Evolutionary conservation across 35 echinoderm and acorn worm genomes (phyloP), one percentile per base, ranked within the genome.

Genomic region (Patiria miniata): DNA sequence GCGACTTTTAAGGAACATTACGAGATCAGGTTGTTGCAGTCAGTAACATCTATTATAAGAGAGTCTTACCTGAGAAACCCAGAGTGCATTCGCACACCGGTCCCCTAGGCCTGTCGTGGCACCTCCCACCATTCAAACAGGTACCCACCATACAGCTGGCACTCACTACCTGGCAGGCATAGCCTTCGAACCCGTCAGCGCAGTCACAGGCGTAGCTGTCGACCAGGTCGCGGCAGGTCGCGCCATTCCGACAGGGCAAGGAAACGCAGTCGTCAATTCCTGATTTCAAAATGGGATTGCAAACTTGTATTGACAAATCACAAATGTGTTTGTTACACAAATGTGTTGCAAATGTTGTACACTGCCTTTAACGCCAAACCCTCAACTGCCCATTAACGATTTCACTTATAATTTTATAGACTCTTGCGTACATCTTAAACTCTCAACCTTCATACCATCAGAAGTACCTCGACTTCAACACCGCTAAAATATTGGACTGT

Each of bases 191-290:
- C 10, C 81, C 81, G 29, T 44, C 40, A 21, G 53, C 19, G 53
- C 81, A 83, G 52, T 52, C 42, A 57, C 81, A 83, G 53, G 81
- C 57, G 30, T 83, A 83, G 23, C 5, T 9, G 19, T 83, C 16
- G 52, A 83, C 53, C 12, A 16, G 19, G 52, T 83, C 81, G 23
- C 29, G 40, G 19, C 81, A 83, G 52, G 44, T 58, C 23, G 40
- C 81, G 0, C 40, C 40, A 50, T 83, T 83, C 23, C 0, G 40
- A 21, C 81, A 83, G 1, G 81, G 81, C 23, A 19, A 53, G 17
- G 22, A 28, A 8, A 18, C 36, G 29, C 81, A 83, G 40, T 83
- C 81, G 16, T 83, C 81, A 19, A 83, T 83, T 37, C 33, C 81
- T 83, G 81, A 23, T 73, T 26, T n/a, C 16, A 60, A 8, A 60